Base-by-base conservation (phyloP, 2,113 vertebrate genomes). In the Zosterops lateralis region DNA sequence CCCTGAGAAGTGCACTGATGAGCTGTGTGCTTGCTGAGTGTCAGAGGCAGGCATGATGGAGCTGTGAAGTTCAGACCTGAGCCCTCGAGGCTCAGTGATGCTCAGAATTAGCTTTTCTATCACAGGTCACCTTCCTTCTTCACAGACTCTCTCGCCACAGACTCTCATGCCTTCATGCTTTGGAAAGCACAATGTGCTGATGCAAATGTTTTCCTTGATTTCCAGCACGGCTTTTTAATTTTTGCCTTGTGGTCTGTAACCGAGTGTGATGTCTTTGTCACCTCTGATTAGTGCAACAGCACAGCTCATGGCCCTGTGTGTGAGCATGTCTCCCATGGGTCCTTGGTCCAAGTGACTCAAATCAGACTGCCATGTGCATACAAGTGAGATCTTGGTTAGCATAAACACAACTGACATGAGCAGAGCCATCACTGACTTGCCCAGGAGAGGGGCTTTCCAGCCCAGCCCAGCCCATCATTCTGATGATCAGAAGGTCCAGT, bases 191-290 rank as follows among this genome's bases (percentile, higher is more conserved):
- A 75, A 9, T 2, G 7, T 93, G 68, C 88, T 22, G 6, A 78
- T 81, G 53, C 10, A 86, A 53, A 71, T 81, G 34, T 75, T 94
- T 92, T 10, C 67, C 71, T 76, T 78, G 60, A 67, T 94, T 92
- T 91, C 66, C 19, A 7, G 71, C 90, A 22, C 0, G 2, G 74
- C 71, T 91, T 78, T 80, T 94, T 90, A 80, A 80, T 94, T 95
- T 92, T 90, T 92, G 78, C 56, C 79, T 36, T 66, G 79, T 77
- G 75, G 64, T 73, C 64, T 96, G 90, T 92, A 84, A 93, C 31
- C 0, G 2, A 95, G 91, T 79, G 87, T 92, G 74, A 93, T 96
- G 91, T 90, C 77, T 92, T 65, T 93, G 88, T 92, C 95, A 87
- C 76, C 34, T 87, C 80, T 84, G 56, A 95, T 95, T 87, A 94